phyloP scores from a whole-genome alignment of 2,797 vertebrate species.

The Chrosomus eos region DNA sequence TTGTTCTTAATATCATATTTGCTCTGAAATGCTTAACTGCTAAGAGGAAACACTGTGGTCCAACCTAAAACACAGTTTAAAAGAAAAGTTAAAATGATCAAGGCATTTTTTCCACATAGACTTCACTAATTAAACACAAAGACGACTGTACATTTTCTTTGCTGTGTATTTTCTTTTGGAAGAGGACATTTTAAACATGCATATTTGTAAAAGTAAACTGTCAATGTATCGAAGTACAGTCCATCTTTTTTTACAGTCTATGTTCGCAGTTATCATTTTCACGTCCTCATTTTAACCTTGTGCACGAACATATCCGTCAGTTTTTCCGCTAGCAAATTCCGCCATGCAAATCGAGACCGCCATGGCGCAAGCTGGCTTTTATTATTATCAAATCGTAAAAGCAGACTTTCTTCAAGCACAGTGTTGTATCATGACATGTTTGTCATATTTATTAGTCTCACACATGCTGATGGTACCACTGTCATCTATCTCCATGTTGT shows the following conservation, averaged over 20 bases:
- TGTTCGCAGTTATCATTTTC: no score
- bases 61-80: neutral
- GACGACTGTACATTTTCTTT: neutral
- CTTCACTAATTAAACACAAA: neutral
- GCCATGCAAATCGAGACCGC: no score
- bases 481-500: slow-evolving; percentile 52
- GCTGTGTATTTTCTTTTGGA: neutral
- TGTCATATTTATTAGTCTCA: slow-evolving; percentile 7
- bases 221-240: neutral
- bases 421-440: neutral
- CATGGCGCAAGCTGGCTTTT: no score
- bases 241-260: no score
- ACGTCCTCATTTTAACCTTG: no score
- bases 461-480: slow-evolving; percentile 58
- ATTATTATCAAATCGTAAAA: neutral
- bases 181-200: neutral
- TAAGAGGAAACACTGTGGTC: neutral
- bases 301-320: no score
- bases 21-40: neutral
- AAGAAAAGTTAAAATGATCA: neutral
- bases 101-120: neutral
- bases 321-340: no score
- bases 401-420: neutral
- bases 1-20: neutral
- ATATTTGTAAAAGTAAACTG: neutral